Evolutionary conservation across 2,113 vertebrate genomes (phyloP), one percentile per base, ranked within the genome.

Genomic region (Callithrix jacchus): DNA sequence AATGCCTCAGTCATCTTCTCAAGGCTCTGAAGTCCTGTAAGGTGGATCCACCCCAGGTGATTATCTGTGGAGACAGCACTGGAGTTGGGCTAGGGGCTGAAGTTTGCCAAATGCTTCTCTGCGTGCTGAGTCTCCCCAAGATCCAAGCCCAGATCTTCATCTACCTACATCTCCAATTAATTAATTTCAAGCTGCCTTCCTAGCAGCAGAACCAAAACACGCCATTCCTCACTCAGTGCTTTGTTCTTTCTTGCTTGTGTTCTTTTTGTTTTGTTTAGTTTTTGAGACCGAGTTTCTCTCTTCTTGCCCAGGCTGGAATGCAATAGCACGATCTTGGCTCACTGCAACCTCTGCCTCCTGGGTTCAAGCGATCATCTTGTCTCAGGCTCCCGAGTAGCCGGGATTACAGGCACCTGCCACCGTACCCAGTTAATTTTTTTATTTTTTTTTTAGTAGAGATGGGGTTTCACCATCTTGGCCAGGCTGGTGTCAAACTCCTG

Each of bases 121-220:
- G 87, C n/a, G 98, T 95, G 95, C 91, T 86, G 95, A 98, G 98
- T 5, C 97, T 99, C 97, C 98, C 98, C 6, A 97, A 97, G 95
- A 98, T 98, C 85, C 98, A 98, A 56, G 99, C 99, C 81, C 99
- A 99, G 97, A 95, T 99, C 87, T 97, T 99, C 40, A 97, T 99
- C 97, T 99, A 99, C 87, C 99, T 99, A 27, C 98, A 95, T 7
- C 97, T 99, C 76, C 99, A 99, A 97, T 97, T 97, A 93, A 91
- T 95, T 89, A 90, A 96, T 58, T 95, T 98, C 0, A 37, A 97
- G 85, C 79, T 98, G 93, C 97, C 97, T 94, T 99, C 99, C 18
- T 99, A 99, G 61, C 98, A 98, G 97, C 98, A 99, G 96, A 99
- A 99, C 84, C 91, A 95, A 3, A 49, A 85, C 35, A 76, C 98